These are phyloP conservation scores for Drosophila sp. DNA, from an alignment of 1,140 invertebrate species.

Conservation along the genomic window DNA sequence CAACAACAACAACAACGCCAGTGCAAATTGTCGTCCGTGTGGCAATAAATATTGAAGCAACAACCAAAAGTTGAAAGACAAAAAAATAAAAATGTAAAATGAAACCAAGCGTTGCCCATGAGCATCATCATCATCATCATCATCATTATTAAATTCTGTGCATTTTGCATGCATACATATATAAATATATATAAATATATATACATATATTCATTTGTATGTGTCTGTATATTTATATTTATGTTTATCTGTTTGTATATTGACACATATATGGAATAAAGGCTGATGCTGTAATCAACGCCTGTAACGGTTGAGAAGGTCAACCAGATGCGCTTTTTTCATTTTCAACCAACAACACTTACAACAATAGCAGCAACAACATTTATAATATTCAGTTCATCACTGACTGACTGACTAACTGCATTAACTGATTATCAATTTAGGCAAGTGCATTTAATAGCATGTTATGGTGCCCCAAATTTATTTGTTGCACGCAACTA, in stretches of 20 bases:
- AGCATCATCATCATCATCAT: constrained; percentile 9
- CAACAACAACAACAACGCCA: constrained; percentile 25
- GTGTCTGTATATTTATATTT: constrained; percentile 10
- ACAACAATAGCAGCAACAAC: constrained; percentile 11
- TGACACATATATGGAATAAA: constrained; percentile 33
- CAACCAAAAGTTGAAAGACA: constrained; percentile 19
- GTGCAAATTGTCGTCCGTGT: constrained; percentile 42
- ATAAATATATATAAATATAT: background rate
- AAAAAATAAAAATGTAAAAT: constrained; percentile 28
- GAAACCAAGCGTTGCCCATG: constrained; percentile 30
- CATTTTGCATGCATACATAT: constrained; percentile 39
- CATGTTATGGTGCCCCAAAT: constrained; percentile 26
- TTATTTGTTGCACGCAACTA: constrained; percentile 3
- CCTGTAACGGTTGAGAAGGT: constrained; percentile 78
- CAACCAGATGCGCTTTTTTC: constrained; percentile 68
- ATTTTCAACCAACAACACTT: constrained; percentile 35
- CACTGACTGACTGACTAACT: constrained; percentile 9
- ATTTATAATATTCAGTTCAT: background rate
- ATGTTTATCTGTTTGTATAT: background rate
- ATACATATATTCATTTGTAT: no score
- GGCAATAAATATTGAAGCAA: constrained; percentile 45
- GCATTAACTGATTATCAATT: constrained; percentile 49
- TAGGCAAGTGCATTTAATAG: constrained; percentile 49
- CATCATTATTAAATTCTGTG: constrained; percentile 51
- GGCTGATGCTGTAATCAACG: constrained; percentile 66